A percentile compares a stretch with the other conserved stretches of the same genome.
Conservation (phyloP, 2,113 vertebrate species). For the Egretta garzetta region DNA sequence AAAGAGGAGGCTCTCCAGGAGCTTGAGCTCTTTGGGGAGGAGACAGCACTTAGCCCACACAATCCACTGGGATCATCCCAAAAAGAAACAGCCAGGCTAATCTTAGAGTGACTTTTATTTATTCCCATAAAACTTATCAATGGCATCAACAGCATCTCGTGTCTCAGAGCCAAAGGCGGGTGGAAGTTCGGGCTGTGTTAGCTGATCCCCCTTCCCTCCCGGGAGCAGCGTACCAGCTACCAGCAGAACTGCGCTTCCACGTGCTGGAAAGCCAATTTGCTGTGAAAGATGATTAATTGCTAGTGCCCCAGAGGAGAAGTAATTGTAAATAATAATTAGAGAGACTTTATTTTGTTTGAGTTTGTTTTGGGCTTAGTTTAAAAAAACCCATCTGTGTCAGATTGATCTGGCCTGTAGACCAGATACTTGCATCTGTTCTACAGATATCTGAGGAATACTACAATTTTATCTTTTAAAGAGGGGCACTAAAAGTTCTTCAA, state of each 20-base stretch:
- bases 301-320: background rate
- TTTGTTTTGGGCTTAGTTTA: background rate
- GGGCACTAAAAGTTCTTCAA: no score
- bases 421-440: no score
- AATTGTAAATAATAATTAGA: background rate
- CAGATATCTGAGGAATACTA: no score
- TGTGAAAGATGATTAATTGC: background rate
- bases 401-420: no score
- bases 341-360: background rate
- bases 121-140: background rate
- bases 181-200: background rate
- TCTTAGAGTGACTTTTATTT: background rate
- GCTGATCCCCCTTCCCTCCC: background rate
- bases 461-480: no score
- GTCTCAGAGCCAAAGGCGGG: background rate
- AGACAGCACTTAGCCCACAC: background rate
- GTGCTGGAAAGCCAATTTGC: background rate
- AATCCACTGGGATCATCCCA: background rate
- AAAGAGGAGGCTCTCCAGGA: background rate
- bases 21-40: background rate
- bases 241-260: background rate
- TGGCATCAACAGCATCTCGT: background rate
- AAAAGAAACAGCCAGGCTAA: background rate
- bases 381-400: no score
- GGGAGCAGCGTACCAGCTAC: background rate